Evolutionary conservation across 1,140 invertebrate genomes (phyloP).

Genomic region (Aplysia californica): DNA sequence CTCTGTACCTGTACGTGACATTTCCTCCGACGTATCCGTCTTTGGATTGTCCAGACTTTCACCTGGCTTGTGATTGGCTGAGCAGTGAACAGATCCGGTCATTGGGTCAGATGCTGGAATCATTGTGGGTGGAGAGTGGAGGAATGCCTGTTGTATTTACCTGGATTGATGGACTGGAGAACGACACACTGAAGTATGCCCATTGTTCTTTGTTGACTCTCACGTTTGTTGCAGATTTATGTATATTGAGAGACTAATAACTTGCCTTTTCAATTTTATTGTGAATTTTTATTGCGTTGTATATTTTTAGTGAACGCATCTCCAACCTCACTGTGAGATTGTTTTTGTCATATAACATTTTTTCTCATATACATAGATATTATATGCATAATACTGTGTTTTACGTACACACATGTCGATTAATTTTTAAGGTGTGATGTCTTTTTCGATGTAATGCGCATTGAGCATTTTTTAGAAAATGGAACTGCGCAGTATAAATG

Average conservation of each 20-base stretch:
- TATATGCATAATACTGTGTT: too few species aligned
- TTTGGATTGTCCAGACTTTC: constrained; percentile 38
- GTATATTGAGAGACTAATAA: neutral
- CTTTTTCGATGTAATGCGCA: too few species aligned
- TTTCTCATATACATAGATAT: too few species aligned
- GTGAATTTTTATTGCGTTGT: neutral
- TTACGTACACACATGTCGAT: too few species aligned
- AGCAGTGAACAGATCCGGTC: constrained; percentile 30
- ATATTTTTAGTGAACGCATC: too few species aligned
- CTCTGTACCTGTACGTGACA: constrained; percentile 40
- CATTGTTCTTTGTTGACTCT: neutral
- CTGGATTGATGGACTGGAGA: constrained; percentile 56
- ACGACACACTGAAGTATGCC: constrained; percentile 41
- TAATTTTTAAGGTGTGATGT: too few species aligned
- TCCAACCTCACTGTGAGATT: too few species aligned
- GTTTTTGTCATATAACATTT: too few species aligned
- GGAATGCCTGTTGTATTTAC: constrained; percentile 46
- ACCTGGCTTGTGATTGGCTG: constrained; percentile 46
- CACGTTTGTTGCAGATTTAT: neutral
- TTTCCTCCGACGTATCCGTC: constrained; percentile 50
- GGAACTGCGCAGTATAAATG: too few species aligned
- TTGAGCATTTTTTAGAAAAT: too few species aligned
- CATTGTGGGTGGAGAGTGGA: constrained; percentile 40
- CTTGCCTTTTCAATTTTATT: neutral
- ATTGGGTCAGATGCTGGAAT: constrained; percentile 41